Conservation (phyloP, 2,888 invertebrate species). For the Lithophane leautieri region DNA sequence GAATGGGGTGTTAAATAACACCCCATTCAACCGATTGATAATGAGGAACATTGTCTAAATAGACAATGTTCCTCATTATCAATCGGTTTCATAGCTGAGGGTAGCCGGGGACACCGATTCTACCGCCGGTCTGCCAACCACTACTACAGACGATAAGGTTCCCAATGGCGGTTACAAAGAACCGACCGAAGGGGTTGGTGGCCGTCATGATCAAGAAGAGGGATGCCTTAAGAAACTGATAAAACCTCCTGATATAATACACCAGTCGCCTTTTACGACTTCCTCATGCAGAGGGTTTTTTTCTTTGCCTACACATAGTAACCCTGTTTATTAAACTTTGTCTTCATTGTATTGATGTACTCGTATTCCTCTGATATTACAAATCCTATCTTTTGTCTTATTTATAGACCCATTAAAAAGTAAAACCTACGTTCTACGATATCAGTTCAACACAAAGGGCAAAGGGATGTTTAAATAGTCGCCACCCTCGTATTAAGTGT, state of each 20-base stretch:
- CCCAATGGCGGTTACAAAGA: not conserved
- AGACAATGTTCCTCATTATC: not conserved
- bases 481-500: constrained; percentile 53
- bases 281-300: constrained; percentile 8
- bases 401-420: constrained; percentile 49
- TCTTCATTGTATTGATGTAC: constrained; percentile 29
- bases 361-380: constrained; percentile 21
- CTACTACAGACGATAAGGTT: not conserved
- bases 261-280: constrained; percentile 26
- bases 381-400: constrained; percentile 42
- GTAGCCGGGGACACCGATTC: not conserved
- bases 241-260: constrained; percentile 11
- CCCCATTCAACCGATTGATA: no score
- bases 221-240: not conserved
- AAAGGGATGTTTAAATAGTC: constrained; percentile 47
- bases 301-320: constrained; percentile 10
- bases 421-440: constrained; percentile 22
- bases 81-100: no score
- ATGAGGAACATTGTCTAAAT: no score
- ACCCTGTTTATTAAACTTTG: constrained; percentile 13
- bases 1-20: not conserved
- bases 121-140: not conserved
- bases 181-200: not conserved
- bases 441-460: constrained; percentile 43
- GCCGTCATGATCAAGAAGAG: constrained; percentile 7